Evolutionary conservation across 1,140 invertebrate species (phyloP).

Genomic region (Danaus melanippus): DNA sequence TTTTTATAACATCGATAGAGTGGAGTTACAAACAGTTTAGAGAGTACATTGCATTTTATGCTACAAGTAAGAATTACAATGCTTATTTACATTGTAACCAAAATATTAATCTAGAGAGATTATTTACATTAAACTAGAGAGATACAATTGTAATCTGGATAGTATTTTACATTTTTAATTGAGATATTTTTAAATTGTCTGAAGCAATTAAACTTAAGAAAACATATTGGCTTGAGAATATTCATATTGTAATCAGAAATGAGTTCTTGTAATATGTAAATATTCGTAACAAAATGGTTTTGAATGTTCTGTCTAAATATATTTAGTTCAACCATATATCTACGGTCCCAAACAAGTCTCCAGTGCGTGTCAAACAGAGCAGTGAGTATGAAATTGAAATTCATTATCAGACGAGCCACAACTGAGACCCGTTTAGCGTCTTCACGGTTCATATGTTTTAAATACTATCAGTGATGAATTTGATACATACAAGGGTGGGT

Average conservation of each 20-base stretch:
- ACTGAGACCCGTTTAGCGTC: slow-evolving; percentile 36
- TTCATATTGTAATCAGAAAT: not conserved
- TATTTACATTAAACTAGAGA: no score
- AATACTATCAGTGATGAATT: no score
- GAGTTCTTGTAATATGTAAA: not conserved
- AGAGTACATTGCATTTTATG: no score
- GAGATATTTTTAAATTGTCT: no score
- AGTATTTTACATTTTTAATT: no score
- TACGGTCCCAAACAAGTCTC: slow-evolving; percentile 16
- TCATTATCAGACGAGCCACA: slow-evolving; percentile 61
- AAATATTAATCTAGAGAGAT: no score
- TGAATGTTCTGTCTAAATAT: not conserved
- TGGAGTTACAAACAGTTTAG: slow-evolving; percentile 7
- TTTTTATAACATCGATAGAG: slow-evolving; percentile 32
- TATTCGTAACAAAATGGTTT: not conserved
- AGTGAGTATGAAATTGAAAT: slow-evolving; percentile 66
- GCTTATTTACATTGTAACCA: no score
- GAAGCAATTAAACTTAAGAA: not conserved
- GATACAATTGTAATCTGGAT: no score
- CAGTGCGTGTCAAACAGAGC: slow-evolving; percentile 23
- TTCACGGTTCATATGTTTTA: slow-evolving; percentile 20
- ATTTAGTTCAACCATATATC: slow-evolving; percentile 1
- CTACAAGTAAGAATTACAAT: no score
- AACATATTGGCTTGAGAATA: not conserved
- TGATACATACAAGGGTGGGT: no score